A percentile compares a stretch with the other conserved stretches of the same genome.
Evolutionary conservation across 2,797 vertebrate species (phyloP).

Genomic region (Brachyrhaphis roseni): DNA sequence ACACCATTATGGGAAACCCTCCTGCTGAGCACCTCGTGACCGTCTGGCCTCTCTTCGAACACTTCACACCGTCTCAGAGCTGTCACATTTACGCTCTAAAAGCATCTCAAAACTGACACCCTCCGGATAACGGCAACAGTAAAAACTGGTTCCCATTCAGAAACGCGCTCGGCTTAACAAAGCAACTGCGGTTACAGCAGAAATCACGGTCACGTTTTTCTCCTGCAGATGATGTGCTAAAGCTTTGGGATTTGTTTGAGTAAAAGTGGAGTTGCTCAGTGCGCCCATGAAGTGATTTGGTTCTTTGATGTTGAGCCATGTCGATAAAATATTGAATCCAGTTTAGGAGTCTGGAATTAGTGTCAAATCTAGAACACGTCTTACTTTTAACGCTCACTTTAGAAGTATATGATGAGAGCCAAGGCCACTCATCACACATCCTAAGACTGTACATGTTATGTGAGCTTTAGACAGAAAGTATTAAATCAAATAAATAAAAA

Average conservation of each 20-base stretch:
- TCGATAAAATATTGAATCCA: slow-evolving; percentile 13
- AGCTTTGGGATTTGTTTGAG: slow-evolving; percentile 42
- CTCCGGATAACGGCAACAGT: slow-evolving; percentile 9
- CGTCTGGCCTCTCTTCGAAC: not conserved
- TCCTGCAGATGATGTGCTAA: slow-evolving; percentile 36
- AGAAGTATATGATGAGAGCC: not conserved
- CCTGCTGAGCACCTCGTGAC: not conserved
- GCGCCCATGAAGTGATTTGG: slow-evolving; percentile 21
- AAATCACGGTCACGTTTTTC: slow-evolving; percentile 57
- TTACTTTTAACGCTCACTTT: slow-evolving; percentile 1
- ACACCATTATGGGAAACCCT: not conserved
- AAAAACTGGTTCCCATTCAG: not conserved
- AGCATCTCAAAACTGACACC: slow-evolving; percentile 20
- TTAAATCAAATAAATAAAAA: not conserved
- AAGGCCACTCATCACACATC: not conserved
- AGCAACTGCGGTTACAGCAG: slow-evolving; percentile 68
- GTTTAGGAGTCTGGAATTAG: slow-evolving; percentile 9
- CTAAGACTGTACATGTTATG: not conserved
- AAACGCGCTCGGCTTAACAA: slow-evolving; percentile 12
- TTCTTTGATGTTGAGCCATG: slow-evolving; percentile 32
- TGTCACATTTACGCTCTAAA: slow-evolving; percentile 10
- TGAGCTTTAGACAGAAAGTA: slow-evolving; percentile 18
- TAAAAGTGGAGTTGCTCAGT: slow-evolving; percentile 21
- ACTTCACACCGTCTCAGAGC: slow-evolving; percentile 7
- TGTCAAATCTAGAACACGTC: slow-evolving; percentile 13